A percentile compares a stretch with the other conserved stretches of the same genome.
These are phyloP conservation scores for Kryphioiulus occultus DNA, from an alignment of 2,888 invertebrate genomes.

Conservation along the genomic window DNA sequence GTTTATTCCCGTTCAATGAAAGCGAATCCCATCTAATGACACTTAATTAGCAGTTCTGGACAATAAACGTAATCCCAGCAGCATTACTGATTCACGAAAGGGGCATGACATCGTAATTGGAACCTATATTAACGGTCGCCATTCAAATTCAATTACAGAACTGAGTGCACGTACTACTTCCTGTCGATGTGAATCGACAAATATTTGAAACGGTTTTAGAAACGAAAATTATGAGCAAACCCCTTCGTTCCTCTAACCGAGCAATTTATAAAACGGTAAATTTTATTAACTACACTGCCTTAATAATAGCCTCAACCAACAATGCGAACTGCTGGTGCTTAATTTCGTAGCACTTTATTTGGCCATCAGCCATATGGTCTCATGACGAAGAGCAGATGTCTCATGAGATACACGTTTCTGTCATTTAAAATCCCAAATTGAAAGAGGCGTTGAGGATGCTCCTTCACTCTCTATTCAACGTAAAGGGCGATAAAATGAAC, in stretches of 20 bases:
- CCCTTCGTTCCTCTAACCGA: not conserved
- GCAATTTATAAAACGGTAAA: not conserved
- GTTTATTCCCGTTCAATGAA: no score
- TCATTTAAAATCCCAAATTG: not conserved
- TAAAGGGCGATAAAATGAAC: not conserved
- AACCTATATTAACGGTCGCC: not conserved
- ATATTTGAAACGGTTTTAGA: not conserved
- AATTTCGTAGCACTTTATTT: not conserved
- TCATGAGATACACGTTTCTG: not conserved
- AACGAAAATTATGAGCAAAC: not conserved
- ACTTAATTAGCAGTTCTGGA: not conserved
- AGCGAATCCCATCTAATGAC: not conserved
- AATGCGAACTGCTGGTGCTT: conserved; percentile 23
- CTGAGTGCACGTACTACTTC: not conserved
- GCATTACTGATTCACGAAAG: not conserved
- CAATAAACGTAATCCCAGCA: not conserved
- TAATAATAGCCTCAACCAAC: not conserved
- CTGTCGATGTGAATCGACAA: not conserved
- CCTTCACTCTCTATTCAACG: not conserved
- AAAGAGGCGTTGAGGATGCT: not conserved
- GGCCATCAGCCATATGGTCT: not conserved
- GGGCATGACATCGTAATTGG: not conserved
- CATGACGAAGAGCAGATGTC: conserved; percentile 1
- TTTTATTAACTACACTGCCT: not conserved
- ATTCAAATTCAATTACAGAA: not conserved